Evolutionary conservation across 1,140 invertebrate species (phyloP), one percentile per base, ranked within the genome.

Genomic region (Octopus sinensis): DNA sequence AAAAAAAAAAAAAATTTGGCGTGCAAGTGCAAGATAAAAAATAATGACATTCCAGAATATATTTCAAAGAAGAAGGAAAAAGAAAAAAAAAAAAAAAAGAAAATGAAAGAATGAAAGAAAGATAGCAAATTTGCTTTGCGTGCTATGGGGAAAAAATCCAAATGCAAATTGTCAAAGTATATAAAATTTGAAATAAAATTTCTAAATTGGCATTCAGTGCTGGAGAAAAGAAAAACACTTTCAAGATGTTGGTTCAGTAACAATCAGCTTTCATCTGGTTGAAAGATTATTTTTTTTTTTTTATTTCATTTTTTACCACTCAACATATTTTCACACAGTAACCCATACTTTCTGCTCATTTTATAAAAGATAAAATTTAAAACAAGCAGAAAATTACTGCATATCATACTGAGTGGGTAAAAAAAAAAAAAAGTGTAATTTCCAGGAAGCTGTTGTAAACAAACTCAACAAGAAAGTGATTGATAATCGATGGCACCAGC

Each of bases 61-160:
- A 13, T 9, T 71, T 6, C 6, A 71, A 43, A 56, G 76, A 80
- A 71, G 81, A 82, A 82, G 54, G 52, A 51, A 79, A 76, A 80
- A 51, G 13, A 80, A 51, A 77, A 76, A 79, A 51, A 56, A 54
- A 84, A 81, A 82, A 56, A 76, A 82, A 53, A 30, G 7, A 80
- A 54, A 43, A 84, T n/a, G 80, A 76, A 51, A 54, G 62, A 81
- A 53, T 77, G 54, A 71, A 2, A 52, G n/a, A 80, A 23, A 73
- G 7, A 73, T 73, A 73, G 68, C 68, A 73, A 73, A 73, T 73
- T 17, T 73, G 68, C 17, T n/a, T 73, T n/a, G 68, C 68, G 68
- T 73, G 68, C 68, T 73, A n/a, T 10, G 13, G 68, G 30, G 30
- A 73, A 10, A 73, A 73, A 73, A 73, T 73, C 5, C 68, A 73